Base-by-base conservation (phyloP, 2,113 vertebrate species). In the Megaleporinus macrocephalus region DNA sequence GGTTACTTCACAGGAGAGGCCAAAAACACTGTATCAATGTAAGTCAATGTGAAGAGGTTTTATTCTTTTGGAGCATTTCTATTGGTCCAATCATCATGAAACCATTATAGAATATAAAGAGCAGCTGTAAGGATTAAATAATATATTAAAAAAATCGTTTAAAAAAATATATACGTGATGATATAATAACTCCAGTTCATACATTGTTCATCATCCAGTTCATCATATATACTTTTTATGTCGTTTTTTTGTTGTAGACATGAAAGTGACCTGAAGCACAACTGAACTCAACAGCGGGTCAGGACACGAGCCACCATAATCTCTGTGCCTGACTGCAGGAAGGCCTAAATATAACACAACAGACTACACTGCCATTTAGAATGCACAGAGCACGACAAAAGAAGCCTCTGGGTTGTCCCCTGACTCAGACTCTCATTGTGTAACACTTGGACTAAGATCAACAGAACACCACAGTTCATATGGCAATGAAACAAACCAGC, bases 281-380 rank as follows among this genome's bases (percentile, higher is more conserved):
- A 57, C 79, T 84, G 79, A 82, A 70, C 80, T 49, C 72, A 51
- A 44, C 53, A 3, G 76, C 73, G 66, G 66, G 76, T 73, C 30
- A 65, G 49, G 63, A 85, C 27, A 66, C 29, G 22, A 24, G 47
- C 55, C 49, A 65, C 47, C 1, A 59, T 81, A 78, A 85, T 80
- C 78, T 71, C 41, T 4, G 76, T 49, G 27, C 55, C 44, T 65
- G 55, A 51, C 62, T 70, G 44, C 65, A 75, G 47, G 16, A 61
- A 79, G 68, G 36, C 26, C 68, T 80, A 72, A 72, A 80, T 62
- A 80, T 61, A 71, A 62, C 55, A 62, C 18, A 69, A 29, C n/a
- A 47, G 44, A 11, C 53, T 61, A 30, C 3, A 6, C 33, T 27
- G 30, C 22, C 27, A 49, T 49, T 51, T 24, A 51, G 26, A 53